phyloP scores from a whole-genome alignment of 2,797 vertebrate genomes.

The Pseudomugil gertrudae region DNA sequence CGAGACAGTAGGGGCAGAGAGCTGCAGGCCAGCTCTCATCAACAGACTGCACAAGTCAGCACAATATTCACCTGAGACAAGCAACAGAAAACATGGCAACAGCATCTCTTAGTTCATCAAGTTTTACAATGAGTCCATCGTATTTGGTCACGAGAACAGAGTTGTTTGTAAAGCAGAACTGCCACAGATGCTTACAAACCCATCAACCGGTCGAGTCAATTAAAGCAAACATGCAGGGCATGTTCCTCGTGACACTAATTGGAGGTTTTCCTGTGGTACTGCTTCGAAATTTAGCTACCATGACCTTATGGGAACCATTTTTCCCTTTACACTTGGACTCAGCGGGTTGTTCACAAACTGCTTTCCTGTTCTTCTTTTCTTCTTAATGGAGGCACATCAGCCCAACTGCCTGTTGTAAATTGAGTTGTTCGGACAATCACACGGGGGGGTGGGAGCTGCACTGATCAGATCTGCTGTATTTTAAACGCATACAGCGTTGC shows the following conservation, averaged over 20 bases:
- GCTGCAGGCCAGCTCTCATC: conserved; percentile 49
- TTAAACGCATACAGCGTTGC: conserved; percentile 52
- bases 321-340: conserved; percentile 31
- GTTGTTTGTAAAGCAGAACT: not conserved
- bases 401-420: conserved; percentile 66
- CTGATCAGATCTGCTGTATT: conserved; percentile 66
- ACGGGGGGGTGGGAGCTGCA: conserved; percentile 2
- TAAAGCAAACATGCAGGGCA: not conserved
- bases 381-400: conserved; percentile 67
- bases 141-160: not conserved
- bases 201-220: not conserved
- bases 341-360: conserved; percentile 34
- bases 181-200: not conserved
- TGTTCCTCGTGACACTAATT: not conserved
- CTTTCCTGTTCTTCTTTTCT: conserved; percentile 49
- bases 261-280: not conserved
- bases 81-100: conserved; percentile 33
- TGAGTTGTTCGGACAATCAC: conserved; percentile 65
- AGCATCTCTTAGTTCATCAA: conserved; percentile 39
- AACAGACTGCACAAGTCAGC: conserved; percentile 51
- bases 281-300: not conserved
- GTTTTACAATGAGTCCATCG: conserved; percentile 21
- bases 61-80: conserved; percentile 56
- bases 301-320: conserved; percentile 12
- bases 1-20: conserved; percentile 35